Evolutionary conservation across 2,888 invertebrate genomes (phyloP).

Genomic region (Omphaloscelis lunosa): DNA sequence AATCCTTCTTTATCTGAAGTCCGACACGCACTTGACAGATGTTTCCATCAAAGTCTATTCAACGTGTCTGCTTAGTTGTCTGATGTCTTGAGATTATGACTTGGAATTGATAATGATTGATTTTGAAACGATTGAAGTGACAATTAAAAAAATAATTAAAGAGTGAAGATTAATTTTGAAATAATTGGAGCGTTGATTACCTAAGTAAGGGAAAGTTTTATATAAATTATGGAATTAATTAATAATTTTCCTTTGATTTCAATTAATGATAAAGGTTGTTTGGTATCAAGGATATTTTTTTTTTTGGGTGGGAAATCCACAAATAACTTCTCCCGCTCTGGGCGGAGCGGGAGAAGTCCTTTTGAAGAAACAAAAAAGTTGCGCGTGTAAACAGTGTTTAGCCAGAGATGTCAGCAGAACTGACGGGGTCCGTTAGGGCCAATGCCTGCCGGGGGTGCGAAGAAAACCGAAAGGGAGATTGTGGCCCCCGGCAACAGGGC

Average conservation of each 20-base stretch:
- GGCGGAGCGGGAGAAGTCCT: too few species aligned
- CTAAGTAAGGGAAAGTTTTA: neutral
- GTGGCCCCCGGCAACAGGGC: too few species aligned
- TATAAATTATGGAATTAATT: slow-evolving; percentile 26
- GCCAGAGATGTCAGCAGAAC: too few species aligned
- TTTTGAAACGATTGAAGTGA: slow-evolving; percentile 34
- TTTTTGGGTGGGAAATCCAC: too few species aligned
- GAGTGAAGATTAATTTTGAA: slow-evolving; percentile 15
- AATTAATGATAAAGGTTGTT: too few species aligned
- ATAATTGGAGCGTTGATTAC: slow-evolving; percentile 27
- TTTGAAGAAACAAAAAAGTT: too few species aligned
- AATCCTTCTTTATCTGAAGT: neutral
- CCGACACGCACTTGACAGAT: neutral
- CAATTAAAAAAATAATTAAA: slow-evolving; percentile 43
- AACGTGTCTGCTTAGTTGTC: slow-evolving; percentile 5
- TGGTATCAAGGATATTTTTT: too few species aligned
- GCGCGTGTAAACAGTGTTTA: too few species aligned
- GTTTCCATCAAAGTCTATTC: slow-evolving; percentile 31
- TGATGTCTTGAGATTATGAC: slow-evolving; percentile 7
- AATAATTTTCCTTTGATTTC: slow-evolving; percentile 4
- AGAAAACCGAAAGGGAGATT: too few species aligned
- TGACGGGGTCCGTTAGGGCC: too few species aligned
- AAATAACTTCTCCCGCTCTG: too few species aligned
- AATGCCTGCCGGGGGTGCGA: too few species aligned
- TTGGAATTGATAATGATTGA: slow-evolving; percentile 28